Conservation (phyloP, 1,140 invertebrate genomes). For the Galleria mellonella region DNA sequence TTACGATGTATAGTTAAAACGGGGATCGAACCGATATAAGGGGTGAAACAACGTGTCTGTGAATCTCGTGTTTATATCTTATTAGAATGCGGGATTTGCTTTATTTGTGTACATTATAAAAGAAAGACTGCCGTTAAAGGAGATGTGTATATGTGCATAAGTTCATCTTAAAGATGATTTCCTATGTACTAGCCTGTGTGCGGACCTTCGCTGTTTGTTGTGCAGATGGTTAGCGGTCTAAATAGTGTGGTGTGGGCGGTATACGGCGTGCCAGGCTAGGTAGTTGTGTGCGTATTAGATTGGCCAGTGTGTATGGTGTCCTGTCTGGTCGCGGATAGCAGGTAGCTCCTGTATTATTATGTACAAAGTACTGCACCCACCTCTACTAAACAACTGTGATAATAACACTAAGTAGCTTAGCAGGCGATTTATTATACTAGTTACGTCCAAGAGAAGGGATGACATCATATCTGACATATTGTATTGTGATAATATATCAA, state of each 20-base stretch:
- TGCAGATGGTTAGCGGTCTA: conserved; percentile 15
- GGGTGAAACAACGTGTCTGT: conserved; percentile 55
- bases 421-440: conserved; percentile 74
- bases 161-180: conserved; percentile 60
- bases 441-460: conserved; percentile 75
- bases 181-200: conserved; percentile 38
- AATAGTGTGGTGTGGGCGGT: conserved; percentile 15
- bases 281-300: conserved; percentile 35
- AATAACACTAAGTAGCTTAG: conserved; percentile 76
- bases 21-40: conserved; percentile 34
- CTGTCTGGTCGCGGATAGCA: conserved; percentile 51
- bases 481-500: conserved; percentile 74
- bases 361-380: conserved; percentile 75
- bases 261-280: conserved; percentile 22
- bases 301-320: conserved; percentile 36
- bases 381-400: conserved; percentile 76
- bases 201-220: conserved; percentile 28
- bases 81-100: conserved; percentile 45
- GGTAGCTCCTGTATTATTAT: conserved; percentile 66
- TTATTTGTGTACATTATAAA: conserved; percentile 66
- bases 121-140: conserved; percentile 60
- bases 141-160: conserved; percentile 58
- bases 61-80: conserved; percentile 42
- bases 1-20: conserved; percentile 38
- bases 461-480: conserved; percentile 76